Percentiles rank a stretch among this genome's conserved stretches.
Conservation (phyloP, 2,113 vertebrate species). For the Balaenoptera acutorostrata region DNA sequence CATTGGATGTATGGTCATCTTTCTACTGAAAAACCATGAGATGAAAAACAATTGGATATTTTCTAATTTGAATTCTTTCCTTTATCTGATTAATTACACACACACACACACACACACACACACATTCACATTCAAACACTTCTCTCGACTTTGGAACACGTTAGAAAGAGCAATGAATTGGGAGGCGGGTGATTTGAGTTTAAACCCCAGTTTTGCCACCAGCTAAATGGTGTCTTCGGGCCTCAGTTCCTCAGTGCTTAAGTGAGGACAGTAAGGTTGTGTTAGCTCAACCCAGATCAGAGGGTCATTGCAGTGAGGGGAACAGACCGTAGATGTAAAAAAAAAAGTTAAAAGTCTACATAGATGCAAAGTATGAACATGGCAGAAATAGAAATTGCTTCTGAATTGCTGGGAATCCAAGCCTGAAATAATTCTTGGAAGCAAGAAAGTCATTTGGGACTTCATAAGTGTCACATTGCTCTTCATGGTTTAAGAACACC, state of each 20-base stretch:
- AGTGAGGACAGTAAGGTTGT: background rate
- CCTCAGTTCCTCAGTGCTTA: background rate
- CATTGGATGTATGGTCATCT: background rate
- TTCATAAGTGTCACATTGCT: conserved; percentile 46
- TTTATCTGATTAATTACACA: conserved; percentile 2
- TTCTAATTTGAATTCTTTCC: background rate
- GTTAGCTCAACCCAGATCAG: background rate
- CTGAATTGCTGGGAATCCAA: conserved; percentile 52
- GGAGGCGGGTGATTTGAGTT: background rate
- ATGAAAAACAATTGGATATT: background rate
- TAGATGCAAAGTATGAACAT: conserved; percentile 36
- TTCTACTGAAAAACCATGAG: background rate
- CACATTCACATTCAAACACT: background rate
- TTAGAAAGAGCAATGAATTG: background rate
- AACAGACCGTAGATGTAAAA: background rate
- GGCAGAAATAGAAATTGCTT: conserved; percentile 60
- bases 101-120: background rate
- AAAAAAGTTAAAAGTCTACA: conserved; percentile 9
- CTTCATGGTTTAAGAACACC: conserved; percentile 53
- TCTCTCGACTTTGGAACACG: background rate
- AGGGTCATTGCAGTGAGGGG: background rate
- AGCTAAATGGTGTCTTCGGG: background rate
- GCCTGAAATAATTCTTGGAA: conserved; percentile 63
- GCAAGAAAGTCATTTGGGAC: conserved; percentile 53
- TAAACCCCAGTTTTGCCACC: background rate